phyloP scores from a whole-genome alignment of 2,797 vertebrate species.

The Lutjanus argentimaculatus region DNA sequence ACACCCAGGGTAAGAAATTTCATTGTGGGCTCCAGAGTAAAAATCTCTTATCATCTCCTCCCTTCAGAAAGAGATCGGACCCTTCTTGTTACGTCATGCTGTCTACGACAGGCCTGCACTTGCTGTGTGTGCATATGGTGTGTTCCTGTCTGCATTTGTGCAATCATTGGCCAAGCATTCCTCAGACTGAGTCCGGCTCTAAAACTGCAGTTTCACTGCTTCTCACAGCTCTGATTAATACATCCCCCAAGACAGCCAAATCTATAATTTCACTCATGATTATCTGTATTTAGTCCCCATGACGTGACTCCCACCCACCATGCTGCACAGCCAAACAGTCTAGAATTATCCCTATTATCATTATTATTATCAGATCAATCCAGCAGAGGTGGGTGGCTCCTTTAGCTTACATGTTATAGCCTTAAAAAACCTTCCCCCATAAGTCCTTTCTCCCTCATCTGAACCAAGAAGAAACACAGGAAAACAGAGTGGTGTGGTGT shows the following conservation, averaged over 20 bases:
- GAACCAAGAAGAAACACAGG: constrained; percentile 52
- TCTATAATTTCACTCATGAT: constrained; percentile 34
- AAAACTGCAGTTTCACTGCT: constrained; percentile 24
- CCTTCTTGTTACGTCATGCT: constrained; percentile 51
- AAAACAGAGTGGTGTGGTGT: constrained; percentile 47
- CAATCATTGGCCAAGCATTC: constrained; percentile 57
- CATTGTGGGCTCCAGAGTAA: constrained; percentile 8
- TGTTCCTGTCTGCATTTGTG: constrained; percentile 70
- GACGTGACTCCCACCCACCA: constrained; percentile 20
- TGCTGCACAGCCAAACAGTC: constrained; percentile 13
- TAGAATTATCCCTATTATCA: constrained; percentile 40
- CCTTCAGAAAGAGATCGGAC: constrained; percentile 25
- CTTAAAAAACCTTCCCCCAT: not conserved
- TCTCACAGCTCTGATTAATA: constrained; percentile 19
- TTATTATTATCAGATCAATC: constrained; percentile 40
- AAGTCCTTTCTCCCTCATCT: constrained; percentile 26
- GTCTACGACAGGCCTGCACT: constrained; percentile 67
- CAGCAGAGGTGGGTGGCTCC: constrained; percentile 15
- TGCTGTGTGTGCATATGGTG: constrained; percentile 72
- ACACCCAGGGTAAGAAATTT: constrained; percentile 8
- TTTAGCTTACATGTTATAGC: constrained; percentile 1
- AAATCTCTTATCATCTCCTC: constrained; percentile 37
- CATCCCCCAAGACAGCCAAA: not conserved
- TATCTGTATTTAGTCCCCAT: constrained; percentile 32
- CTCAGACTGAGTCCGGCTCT: constrained; percentile 22